Evolutionary conservation across 2,797 vertebrate species (phyloP).

Genomic region (Gastrophryne carolinensis): DNA sequence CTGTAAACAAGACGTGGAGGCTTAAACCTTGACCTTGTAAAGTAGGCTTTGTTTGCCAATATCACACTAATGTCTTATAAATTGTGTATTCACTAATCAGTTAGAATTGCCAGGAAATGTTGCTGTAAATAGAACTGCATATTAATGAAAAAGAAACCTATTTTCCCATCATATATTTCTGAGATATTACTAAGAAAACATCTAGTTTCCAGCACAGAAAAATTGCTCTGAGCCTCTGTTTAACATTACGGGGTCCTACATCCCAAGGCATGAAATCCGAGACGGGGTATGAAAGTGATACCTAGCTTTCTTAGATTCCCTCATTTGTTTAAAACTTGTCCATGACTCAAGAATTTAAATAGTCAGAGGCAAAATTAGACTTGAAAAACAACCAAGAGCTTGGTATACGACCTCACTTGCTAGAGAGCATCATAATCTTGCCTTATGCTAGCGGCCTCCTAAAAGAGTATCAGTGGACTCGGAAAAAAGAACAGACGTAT

Average conservation of each 20-base stretch:
- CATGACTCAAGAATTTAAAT: background rate
- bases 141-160: background rate
- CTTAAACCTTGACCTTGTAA: constrained; percentile 6
- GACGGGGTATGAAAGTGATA: background rate
- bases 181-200: constrained; percentile 1
- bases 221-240: background rate
- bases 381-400: background rate
- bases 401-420: too few species aligned
- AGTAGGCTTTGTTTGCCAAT: constrained; percentile 1
- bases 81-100: background rate
- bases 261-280: constrained; percentile 2
- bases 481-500: too few species aligned
- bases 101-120: background rate
- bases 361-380: background rate
- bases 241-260: background rate
- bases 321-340: background rate
- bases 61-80: background rate
- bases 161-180: background rate
- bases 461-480: too few species aligned
- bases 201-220: background rate
- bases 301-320: background rate
- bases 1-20: background rate
- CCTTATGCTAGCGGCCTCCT: too few species aligned
- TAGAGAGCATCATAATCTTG: too few species aligned
- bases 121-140: background rate